Percentiles rank a stretch among this genome's conserved stretches.
Conservation (phyloP, 2,888 invertebrate species). For the Melieria omissa region DNA sequence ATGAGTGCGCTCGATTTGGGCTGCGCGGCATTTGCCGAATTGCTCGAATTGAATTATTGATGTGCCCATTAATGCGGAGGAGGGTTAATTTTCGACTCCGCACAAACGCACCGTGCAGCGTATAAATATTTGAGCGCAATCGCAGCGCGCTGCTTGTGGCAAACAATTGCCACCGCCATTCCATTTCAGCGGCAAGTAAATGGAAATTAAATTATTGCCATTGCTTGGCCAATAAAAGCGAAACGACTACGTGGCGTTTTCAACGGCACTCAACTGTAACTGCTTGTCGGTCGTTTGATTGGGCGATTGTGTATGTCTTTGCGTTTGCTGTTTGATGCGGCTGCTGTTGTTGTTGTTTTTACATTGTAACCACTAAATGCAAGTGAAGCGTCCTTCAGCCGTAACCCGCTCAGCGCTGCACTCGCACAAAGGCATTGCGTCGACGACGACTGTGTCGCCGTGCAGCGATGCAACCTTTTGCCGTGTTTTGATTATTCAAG, state of each 20-base stretch:
- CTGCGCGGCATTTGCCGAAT: constrained; percentile 7
- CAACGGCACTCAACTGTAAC: too few relatives aligned
- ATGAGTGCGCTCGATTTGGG: not conserved
- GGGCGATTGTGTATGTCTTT: constrained; percentile 3
- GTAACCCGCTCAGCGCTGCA: constrained; percentile 1
- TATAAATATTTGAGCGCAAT: not conserved
- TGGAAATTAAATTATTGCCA: too few relatives aligned
- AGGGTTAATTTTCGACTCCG: not conserved
- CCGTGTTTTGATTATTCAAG: too few relatives aligned
- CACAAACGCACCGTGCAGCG: not conserved
- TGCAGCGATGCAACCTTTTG: too few relatives aligned
- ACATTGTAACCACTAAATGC: constrained; percentile 21
- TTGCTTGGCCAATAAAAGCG: too few relatives aligned
- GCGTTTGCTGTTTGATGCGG: not conserved
- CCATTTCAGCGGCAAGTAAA: too few relatives aligned
- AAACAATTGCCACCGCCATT: too few relatives aligned
- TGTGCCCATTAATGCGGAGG: not conserved
- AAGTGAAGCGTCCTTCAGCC: constrained; percentile 33
- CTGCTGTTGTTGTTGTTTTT: not conserved
- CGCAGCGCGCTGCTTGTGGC: too few relatives aligned
- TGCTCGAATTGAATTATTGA: constrained; percentile 22
- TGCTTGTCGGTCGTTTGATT: too few relatives aligned
- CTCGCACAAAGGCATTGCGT: not conserved
- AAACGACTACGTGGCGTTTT: too few relatives aligned
- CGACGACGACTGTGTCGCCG: too few relatives aligned